These are phyloP conservation scores for Eulemur coronatus DNA, from an alignment of 2,797 vertebrate genomes.

Conservation along the genomic window DNA sequence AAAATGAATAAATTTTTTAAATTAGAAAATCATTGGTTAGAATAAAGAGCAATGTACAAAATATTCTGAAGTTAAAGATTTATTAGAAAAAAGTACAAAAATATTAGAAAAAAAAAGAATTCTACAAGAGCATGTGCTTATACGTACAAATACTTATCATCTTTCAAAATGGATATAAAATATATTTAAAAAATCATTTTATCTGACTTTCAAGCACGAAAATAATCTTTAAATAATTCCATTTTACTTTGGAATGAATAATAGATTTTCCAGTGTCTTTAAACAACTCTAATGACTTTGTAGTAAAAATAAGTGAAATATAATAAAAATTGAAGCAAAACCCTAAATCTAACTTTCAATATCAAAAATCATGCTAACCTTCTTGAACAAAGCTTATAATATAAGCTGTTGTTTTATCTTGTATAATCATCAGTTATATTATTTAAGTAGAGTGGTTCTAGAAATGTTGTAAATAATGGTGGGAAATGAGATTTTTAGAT, in stretches of 20 bases:
- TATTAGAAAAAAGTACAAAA: neutral
- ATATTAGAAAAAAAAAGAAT: neutral
- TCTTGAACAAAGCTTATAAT: neutral
- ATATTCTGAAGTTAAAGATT: neutral
- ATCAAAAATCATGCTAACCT: neutral
- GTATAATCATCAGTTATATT: neutral
- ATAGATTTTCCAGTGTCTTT: neutral
- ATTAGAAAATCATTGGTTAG: neutral
- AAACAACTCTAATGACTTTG: neutral
- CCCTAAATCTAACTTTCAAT: neutral
- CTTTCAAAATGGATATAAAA: conserved; percentile 7
- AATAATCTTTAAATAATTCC: neutral
- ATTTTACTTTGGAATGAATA: neutral
- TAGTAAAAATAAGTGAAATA: neutral
- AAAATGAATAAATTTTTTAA: neutral
- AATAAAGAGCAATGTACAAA: neutral
- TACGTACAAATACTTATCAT: neutral
- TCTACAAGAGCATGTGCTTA: neutral
- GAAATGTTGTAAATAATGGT: neutral
- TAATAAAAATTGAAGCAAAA: neutral
- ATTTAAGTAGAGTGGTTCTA: neutral
- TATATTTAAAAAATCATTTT: conserved; percentile 26
- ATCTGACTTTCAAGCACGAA: conserved; percentile 35
- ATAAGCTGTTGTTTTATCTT: neutral
- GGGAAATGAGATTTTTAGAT: neutral